phyloP scores from a whole-genome alignment of 1,140 invertebrate genomes.

The Teleopsis dalmanni region DNA sequence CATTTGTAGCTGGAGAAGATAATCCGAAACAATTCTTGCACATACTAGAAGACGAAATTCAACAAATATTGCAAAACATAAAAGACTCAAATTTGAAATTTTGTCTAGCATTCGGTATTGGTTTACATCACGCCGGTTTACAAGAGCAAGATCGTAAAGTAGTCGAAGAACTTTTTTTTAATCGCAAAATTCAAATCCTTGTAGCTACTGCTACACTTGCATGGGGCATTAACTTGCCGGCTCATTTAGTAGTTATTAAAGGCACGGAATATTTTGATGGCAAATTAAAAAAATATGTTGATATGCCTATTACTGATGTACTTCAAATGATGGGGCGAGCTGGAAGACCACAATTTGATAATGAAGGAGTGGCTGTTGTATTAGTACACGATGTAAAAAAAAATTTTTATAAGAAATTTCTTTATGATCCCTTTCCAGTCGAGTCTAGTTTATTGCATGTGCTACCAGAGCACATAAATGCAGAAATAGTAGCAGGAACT shows the following conservation, averaged over 20 bases:
- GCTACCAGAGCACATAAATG: slow-evolving; percentile 94
- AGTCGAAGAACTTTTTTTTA: slow-evolving; percentile 93
- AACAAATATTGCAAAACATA: slow-evolving; percentile 65
- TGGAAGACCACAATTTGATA: slow-evolving; percentile 90
- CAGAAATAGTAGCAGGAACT: slow-evolving; percentile 93
- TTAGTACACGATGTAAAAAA: slow-evolving; percentile 98
- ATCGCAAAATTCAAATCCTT: slow-evolving; percentile 96
- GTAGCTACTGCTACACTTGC: slow-evolving; percentile 96
- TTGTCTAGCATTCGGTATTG: slow-evolving; percentile 94
- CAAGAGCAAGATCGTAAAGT: slow-evolving; percentile 84
- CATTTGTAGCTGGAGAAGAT: slow-evolving; percentile 82
- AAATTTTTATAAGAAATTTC: slow-evolving; percentile 98
- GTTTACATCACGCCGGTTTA: slow-evolving; percentile 93
- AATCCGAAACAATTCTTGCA: slow-evolving; percentile 94
- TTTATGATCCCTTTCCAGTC: slow-evolving; percentile 98
- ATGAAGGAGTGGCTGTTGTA: slow-evolving; percentile 90
- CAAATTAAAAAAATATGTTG: slow-evolving; percentile 92
- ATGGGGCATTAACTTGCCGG: slow-evolving; percentile 99
- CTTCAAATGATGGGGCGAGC: slow-evolving; percentile 99
- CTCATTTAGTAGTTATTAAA: slow-evolving; percentile 59
- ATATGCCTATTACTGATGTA: slow-evolving; percentile 98
- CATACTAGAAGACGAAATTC: slow-evolving; percentile 79
- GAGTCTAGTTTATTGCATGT: slow-evolving; percentile 90
- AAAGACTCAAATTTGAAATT: slow-evolving; percentile 89
- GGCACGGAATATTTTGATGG: slow-evolving; percentile 99